Percentiles rank a stretch among this genome's conserved stretches.
Conservation (phyloP, 2,113 vertebrate species). For the Gymnogyps californianus region DNA sequence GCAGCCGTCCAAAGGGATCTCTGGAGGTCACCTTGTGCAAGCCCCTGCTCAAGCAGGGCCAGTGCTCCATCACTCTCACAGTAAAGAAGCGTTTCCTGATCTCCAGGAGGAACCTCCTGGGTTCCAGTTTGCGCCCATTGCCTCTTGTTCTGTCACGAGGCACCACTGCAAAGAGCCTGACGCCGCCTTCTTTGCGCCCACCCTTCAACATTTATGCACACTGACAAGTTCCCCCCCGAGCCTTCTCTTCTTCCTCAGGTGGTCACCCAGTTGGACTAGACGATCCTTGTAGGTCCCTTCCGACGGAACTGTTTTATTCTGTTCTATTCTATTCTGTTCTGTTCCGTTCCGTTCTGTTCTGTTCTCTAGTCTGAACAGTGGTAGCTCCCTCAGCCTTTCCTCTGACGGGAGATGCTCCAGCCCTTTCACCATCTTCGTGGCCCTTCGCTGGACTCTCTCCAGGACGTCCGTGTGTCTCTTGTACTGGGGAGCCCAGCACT, state of each 20-base stretch:
- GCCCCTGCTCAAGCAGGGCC: background rate
- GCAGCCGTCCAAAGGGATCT: background rate
- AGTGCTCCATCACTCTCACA: background rate
- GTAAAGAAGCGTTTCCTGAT: background rate
- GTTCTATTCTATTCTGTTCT: too few species aligned
- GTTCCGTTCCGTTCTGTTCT: too few species aligned
- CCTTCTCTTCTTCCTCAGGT: background rate
- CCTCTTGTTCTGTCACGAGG: background rate
- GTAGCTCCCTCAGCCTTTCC: background rate
- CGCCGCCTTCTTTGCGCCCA: too few species aligned
- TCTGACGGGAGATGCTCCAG: too few species aligned
- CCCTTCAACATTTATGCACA: background rate
- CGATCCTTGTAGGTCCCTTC: background rate
- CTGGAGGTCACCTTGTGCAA: background rate
- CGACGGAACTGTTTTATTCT: background rate
- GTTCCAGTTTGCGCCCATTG: background rate
- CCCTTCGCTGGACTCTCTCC: too few species aligned
- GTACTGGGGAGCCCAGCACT: background rate
- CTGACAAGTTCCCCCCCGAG: too few species aligned
- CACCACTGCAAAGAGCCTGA: too few species aligned
- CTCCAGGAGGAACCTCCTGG: background rate
- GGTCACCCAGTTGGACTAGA: background rate
- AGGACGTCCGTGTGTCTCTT: too few species aligned
- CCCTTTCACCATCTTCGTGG: too few species aligned
- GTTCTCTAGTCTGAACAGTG: too few species aligned